These are phyloP conservation scores for Plectus sambesii DNA, from an alignment of 1,140 invertebrate genomes.

Conservation along the genomic window DNA sequence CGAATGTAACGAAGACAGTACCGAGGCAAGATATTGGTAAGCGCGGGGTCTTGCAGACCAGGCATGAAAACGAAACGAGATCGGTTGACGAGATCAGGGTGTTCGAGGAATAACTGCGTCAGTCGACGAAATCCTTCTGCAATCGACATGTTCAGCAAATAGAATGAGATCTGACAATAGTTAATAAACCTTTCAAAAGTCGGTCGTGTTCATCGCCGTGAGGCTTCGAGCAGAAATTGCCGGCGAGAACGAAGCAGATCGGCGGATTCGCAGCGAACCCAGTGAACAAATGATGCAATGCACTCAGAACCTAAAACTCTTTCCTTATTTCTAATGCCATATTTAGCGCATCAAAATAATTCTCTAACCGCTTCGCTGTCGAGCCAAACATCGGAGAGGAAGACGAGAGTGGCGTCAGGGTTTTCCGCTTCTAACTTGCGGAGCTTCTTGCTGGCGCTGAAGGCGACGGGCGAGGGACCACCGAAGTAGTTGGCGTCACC, in stretches of 20 bases:
- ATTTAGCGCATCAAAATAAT: too few relatives aligned
- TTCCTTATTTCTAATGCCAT: too few relatives aligned
- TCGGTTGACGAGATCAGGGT: background rate
- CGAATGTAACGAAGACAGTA: too few relatives aligned
- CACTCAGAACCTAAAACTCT: slow-evolving; percentile 63
- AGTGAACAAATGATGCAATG: slow-evolving; percentile 65
- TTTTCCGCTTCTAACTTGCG: background rate
- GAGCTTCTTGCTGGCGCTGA: background rate
- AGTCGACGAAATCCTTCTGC: background rate
- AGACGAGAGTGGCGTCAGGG: slow-evolving; percentile 53
- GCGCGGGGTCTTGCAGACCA: background rate
- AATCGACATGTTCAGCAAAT: background rate
- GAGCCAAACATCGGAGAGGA: slow-evolving; percentile 81
- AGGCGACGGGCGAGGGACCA: background rate
- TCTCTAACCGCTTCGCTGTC: too few relatives aligned
- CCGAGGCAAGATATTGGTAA: background rate
- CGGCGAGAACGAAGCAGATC: slow-evolving; percentile 77
- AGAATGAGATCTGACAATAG: background rate
- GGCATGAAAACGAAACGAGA: background rate
- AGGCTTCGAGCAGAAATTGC: slow-evolving; percentile 67
- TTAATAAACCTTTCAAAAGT: background rate
- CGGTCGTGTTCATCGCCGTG: slow-evolving; percentile 48
- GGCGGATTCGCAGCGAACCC: slow-evolving; percentile 76
- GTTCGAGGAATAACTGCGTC: background rate
- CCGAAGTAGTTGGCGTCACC: background rate